Evolutionary conservation across 2,113 vertebrate species (phyloP).

Genomic region (Varanus komodoensis): DNA sequence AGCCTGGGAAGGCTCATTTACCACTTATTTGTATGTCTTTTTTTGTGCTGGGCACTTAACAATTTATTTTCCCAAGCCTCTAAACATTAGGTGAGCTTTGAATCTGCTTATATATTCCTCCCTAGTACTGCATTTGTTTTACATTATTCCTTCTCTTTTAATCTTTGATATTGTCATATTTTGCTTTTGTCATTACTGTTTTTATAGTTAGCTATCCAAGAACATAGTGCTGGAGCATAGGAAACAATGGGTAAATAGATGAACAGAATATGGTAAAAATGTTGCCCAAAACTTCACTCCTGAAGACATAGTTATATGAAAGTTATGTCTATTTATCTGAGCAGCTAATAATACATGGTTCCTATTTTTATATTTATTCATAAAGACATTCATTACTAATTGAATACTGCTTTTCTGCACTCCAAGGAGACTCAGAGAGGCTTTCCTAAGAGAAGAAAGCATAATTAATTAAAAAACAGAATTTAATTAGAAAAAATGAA

Average conservation of each 20-base stretch:
- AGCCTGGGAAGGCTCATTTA: neutral
- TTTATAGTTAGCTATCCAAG: neutral
- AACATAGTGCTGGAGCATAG: neutral
- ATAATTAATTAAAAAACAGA: neutral
- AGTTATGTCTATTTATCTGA: neutral
- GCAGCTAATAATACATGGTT: neutral
- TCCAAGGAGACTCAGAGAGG: neutral
- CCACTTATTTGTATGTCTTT: neutral
- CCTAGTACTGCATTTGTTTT: neutral
- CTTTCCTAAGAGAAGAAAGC: neutral
- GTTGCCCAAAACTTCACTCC: neutral
- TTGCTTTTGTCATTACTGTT: neutral
- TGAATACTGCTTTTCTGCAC: too few relatives aligned
- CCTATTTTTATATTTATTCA: neutral
- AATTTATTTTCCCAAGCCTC: too few relatives aligned
- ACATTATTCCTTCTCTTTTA: neutral
- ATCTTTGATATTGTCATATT: neutral
- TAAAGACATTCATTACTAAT: neutral
- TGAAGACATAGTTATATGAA: neutral
- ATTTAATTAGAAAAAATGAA: neutral
- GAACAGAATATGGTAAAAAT: neutral
- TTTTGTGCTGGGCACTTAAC: too few relatives aligned
- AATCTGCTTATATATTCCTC: neutral
- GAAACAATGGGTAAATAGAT: neutral
- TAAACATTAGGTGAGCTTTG: neutral